Base-by-base conservation (phyloP, 2,888 invertebrate genomes). In the Eubasilissa splendida region DNA sequence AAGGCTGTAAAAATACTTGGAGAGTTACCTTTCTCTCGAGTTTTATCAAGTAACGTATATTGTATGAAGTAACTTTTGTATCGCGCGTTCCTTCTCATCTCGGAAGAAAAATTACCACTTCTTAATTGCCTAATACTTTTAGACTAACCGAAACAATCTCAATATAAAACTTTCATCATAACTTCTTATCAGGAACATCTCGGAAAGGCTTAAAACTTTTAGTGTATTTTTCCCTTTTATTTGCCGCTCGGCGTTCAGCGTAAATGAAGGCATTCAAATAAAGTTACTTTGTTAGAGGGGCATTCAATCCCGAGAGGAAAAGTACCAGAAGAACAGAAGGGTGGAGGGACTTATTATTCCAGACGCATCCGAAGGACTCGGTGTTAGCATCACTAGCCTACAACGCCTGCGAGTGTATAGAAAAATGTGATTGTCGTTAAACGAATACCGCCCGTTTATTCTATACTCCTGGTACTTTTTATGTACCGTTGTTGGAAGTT, bases 251-350 rank as follows among this genome's bases (percentile, higher is more conserved):
- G 71, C 73, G 63, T 63, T 74, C 76, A 68, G 60, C 54, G 60
- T 77, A 83, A 83, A 83, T 83, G 83, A 83, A 81, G 81, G 81
- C 83, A 83, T 83, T 83, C 83, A 83, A 83, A 83, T 83, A 83
- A 83, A 79, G 81, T 81, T 73, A 83, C 77, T 80, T 74, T 79
- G 83, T 81, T 82, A 80, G 68, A 70, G 76, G 70, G 77, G 77
- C 81, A 81, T 81, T 81, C 79, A 83, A 81, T 83, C 79, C 78
- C 65, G 76, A 70, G 71, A 77, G 52, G 42, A 42, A 79, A 74
- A 59, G 70, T 79, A 77, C 50, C 80, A 63, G 76, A 52, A 11
- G 22, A 52, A 14, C 76, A 76, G 80, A 71, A 66, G 68, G 71
- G 66, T 70, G 75, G 52, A 76, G 54, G 70, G 73, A 63, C 60